Conservation (phyloP, 2,797 vertebrate species). For the Ispidina picta region DNA sequence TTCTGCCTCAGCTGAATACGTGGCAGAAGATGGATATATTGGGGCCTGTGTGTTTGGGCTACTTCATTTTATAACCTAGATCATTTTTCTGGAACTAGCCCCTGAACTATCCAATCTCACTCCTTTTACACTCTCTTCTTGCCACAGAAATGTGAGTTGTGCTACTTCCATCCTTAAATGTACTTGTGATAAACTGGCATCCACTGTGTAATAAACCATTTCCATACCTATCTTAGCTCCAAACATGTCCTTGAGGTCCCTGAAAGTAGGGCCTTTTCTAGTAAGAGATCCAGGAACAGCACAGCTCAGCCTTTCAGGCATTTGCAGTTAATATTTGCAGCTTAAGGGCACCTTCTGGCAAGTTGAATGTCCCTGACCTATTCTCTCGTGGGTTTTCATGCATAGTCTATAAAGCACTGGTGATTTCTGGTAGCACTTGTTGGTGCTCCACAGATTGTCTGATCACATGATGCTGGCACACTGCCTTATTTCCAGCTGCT, state of each 20-base stretch:
- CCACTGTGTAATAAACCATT: not conserved
- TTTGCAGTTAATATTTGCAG: not conserved
- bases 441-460: slow-evolving; percentile 46
- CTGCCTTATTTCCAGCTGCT: slow-evolving; percentile 67
- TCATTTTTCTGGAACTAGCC: not conserved
- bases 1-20: not conserved
- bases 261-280: not conserved
- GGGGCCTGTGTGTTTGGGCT: not conserved
- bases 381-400: not conserved
- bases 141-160: not conserved
- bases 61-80: not conserved
- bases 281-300: not conserved
- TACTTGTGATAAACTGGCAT: not conserved
- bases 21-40: not conserved
- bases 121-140: not conserved
- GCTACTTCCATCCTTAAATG: not conserved
- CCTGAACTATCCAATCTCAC: not conserved
- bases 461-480: slow-evolving; percentile 49
- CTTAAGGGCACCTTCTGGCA: not conserved
- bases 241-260: not conserved
- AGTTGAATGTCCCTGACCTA: not conserved
- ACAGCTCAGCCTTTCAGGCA: not conserved
- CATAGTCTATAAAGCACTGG: not conserved
- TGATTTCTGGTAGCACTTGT: slow-evolving; percentile 53
- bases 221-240: not conserved